These are phyloP conservation scores for Pachydiplax longipennis DNA, from an alignment of 2,888 invertebrate species.

Conservation along the genomic window DNA sequence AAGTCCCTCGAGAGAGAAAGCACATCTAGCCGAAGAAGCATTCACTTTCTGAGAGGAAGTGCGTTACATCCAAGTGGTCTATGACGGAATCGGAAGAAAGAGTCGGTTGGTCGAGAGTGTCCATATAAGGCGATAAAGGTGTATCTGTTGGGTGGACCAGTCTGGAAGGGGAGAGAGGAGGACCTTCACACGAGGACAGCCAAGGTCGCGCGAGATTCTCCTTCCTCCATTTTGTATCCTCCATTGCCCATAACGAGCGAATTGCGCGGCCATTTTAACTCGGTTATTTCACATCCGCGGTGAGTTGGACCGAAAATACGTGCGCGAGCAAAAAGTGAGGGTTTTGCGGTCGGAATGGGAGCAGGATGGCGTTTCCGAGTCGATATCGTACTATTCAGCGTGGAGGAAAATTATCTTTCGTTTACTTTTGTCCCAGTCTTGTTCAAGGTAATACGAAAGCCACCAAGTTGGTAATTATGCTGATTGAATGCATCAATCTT, in stretches of 20 bases:
- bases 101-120: background rate
- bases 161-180: background rate
- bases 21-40: background rate
- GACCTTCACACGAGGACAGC: background rate
- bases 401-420: no score
- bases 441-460: no score
- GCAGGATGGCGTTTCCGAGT: no score
- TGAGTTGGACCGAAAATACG: background rate
- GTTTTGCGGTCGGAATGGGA: no score
- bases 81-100: background rate
- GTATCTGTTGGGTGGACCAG: background rate
- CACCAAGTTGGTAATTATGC: no score
- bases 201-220: background rate
- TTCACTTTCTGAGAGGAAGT: background rate
- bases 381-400: no score
- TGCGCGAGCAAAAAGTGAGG: no score
- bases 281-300: background rate
- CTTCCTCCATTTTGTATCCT: background rate
- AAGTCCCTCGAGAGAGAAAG: background rate
- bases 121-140: background rate
- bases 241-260: background rate
- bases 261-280: background rate
- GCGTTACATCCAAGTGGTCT: background rate
- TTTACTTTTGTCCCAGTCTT: no score
- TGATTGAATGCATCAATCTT: no score